Base-by-base conservation (phyloP, 30 jellyfish, hydroid and myxozoan species). In the Catostylus mosaicus region DNA sequence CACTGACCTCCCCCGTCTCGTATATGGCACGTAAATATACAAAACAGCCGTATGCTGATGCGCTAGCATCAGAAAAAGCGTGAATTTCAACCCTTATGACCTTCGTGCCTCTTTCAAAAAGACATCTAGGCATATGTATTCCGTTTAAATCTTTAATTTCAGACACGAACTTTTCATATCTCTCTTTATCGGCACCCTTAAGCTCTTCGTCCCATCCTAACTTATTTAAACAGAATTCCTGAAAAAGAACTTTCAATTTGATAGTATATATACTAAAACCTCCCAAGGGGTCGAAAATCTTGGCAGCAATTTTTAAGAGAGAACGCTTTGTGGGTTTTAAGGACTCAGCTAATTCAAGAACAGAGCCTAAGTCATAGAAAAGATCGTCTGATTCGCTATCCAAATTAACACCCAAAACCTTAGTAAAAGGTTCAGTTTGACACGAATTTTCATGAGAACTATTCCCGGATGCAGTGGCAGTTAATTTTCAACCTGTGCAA, bases 221-320 rank as follows among this genome's bases (percentile, higher is more conserved):
- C 72, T 73, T 73, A 11, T 73, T 75, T 7, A 71, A 32, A 34
- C 90, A 71, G 33, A 84, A 54, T 14, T 35, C 47, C 86, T 85
- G 92, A 38, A 69, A 72, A 29, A 83, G 36, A 60, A 46, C 0
- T 68, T 73, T 83, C 57, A 83, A 54, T 70, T 67, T 65, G 60
- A 67, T 56, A 16, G 60, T 36, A 71, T 75, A 50, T 1, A 91
- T 87, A 37, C 77, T 52, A 52, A 86, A 24, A 19, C 65, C 38
- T 12, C 96, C 96, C 30, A 88, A 38, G 22, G 96, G 96, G 82
- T 88, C 96, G 72, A 83, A 88, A 20, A 86, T 32, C 38, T 90
- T 78, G 35, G 77, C 78, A 26, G 96, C 0, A 0, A 86, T 34
- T 63, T 78, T 86, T 61, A 86, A 38, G 30, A 78, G 18, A 19